A percentile compares a stretch with the other conserved stretches of the same genome.
These are phyloP conservation scores for Patagioenas fasciata DNA, from an alignment of 2,113 vertebrate genomes.

Conservation along the genomic window DNA sequence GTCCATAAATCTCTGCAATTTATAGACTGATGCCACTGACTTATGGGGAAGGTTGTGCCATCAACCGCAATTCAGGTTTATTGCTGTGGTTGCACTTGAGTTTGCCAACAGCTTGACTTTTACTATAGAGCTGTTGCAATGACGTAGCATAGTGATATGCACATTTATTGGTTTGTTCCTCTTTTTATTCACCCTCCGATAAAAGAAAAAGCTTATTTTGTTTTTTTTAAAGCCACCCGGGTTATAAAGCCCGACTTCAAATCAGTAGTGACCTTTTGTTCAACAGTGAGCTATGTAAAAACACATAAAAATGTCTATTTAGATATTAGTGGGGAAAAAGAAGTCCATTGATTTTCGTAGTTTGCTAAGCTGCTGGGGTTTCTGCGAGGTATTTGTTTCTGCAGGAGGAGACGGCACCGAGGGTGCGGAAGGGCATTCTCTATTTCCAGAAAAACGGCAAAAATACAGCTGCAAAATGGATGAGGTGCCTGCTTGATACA, in stretches of 20 bases:
- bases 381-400: slow-evolving; percentile 32
- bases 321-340: slow-evolving; percentile 34
- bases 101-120: slow-evolving; percentile 30
- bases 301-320: slow-evolving; percentile 65
- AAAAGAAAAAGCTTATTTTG: not conserved
- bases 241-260: slow-evolving; percentile 60
- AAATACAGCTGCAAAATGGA: not conserved
- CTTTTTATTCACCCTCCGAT: slow-evolving; percentile 16
- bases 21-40: slow-evolving; percentile 5
- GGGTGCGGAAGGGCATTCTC: not conserved
- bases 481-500: not conserved
- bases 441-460: not conserved
- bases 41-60: slow-evolving; percentile 24
- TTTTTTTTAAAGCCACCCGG: slow-evolving; percentile 48
- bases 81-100: not conserved
- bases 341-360: slow-evolving; percentile 60
- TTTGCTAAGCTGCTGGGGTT: slow-evolving; percentile 15
- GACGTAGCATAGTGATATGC: slow-evolving; percentile 21
- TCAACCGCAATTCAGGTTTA: not conserved
- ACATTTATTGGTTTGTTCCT: slow-evolving; percentile 36
- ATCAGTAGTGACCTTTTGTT: slow-evolving; percentile 72
- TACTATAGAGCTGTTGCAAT: slow-evolving; percentile 20
- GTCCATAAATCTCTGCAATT: slow-evolving; percentile 27
- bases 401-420: not conserved
- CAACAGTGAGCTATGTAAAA: slow-evolving; percentile 32